Evolutionary conservation across 23 tunicate species (phyloP).

Genomic region (Botrylloides violaceus): DNA sequence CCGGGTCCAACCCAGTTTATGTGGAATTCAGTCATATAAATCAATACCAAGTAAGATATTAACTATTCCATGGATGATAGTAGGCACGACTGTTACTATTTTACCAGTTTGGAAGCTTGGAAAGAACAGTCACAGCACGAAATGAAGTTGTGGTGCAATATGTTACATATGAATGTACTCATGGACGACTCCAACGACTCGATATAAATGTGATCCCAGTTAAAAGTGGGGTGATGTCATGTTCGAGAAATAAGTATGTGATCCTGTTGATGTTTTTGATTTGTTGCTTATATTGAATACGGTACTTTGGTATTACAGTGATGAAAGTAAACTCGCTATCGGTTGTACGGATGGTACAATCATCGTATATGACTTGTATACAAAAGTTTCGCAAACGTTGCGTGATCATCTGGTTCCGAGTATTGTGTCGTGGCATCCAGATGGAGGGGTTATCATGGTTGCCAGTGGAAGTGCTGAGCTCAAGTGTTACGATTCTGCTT

Average conservation of each 20-base stretch:
- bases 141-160: conserved; percentile 42
- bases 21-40: conserved; percentile 56
- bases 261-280: background rate
- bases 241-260: conserved; percentile 56
- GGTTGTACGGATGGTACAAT: conserved; percentile 79
- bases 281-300: too few species aligned
- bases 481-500: conserved; percentile 32
- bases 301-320: conserved; percentile 12
- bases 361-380: conserved; percentile 37
- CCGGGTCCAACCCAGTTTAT: conserved; percentile 40
- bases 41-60: conserved; percentile 37
- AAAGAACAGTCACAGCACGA: conserved; percentile 47
- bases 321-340: conserved; percentile 51
- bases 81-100: too few species aligned
- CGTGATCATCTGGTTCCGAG: conserved; percentile 53
- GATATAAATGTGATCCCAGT: conserved; percentile 51
- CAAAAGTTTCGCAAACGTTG: conserved; percentile 24
- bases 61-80: too few species aligned
- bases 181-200: conserved; percentile 42
- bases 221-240: conserved; percentile 66
- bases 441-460: conserved; percentile 44
- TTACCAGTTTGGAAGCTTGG: conserved; percentile 51
- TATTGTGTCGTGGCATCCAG: conserved; percentile 27
- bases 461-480: conserved; percentile 84
- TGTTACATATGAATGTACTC: conserved; percentile 58